These are phyloP conservation scores for Andrena flavipes DNA, from an alignment of 2,888 invertebrate genomes.

Conservation along the genomic window DNA sequence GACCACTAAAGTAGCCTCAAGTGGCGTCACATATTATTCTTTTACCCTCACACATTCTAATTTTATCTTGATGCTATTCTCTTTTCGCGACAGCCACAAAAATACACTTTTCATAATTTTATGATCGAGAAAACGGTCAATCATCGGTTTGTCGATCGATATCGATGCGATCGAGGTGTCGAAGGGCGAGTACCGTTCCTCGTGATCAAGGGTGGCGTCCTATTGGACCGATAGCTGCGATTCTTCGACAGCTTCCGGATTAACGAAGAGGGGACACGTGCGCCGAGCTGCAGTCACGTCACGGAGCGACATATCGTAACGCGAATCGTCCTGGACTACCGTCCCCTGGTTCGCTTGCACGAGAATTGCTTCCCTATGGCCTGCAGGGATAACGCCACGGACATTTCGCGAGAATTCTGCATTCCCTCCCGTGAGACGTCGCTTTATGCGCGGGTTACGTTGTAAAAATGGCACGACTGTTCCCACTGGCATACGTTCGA, in stretches of 20 bases:
- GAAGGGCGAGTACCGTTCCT: neutral
- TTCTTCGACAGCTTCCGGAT: conserved; percentile 49
- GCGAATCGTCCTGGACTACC: conserved; percentile 48
- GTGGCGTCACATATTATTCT: no score
- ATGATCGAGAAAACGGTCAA: neutral
- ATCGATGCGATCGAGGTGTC: neutral
- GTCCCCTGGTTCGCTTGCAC: conserved; percentile 44
- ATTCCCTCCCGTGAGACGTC: conserved; percentile 20
- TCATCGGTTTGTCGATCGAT: neutral
- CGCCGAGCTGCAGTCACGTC: conserved; percentile 56
- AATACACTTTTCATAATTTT: no score
- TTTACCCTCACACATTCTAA: no score
- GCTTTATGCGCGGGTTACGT: conserved; percentile 11
- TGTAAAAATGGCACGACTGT: conserved; percentile 5
- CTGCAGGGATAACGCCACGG: conserved; percentile 39
- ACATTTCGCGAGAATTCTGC: conserved; percentile 31
- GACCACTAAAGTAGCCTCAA: no score
- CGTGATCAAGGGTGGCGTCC: neutral
- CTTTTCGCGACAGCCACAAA: no score
- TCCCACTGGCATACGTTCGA: neutral
- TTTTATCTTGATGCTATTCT: no score
- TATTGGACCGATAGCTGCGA: neutral
- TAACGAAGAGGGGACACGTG: conserved; percentile 54
- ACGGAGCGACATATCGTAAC: conserved; percentile 62
- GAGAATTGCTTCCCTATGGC: conserved; percentile 60